Evolutionary conservation across 1,140 invertebrate genomes (phyloP), one percentile per base, ranked within the genome.

Genomic region (Neelides sp.): DNA sequence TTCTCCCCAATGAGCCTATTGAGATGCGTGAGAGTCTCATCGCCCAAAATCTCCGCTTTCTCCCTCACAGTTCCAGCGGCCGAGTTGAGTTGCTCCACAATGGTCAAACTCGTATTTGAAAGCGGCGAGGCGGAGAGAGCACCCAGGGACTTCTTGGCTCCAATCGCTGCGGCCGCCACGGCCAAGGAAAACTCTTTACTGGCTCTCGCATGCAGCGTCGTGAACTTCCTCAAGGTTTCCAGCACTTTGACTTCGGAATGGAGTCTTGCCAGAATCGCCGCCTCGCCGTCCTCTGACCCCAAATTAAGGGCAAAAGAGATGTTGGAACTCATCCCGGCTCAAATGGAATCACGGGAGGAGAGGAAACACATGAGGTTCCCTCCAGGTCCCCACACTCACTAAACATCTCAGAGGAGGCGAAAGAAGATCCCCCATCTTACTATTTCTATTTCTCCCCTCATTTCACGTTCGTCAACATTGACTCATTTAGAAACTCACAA

Each of bases 291-390:
- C 1, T 61, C 59, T 3, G 55, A 57, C 40, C 57, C 55, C 2
- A 61, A 50, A 42, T 61, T 54, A 20, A 48, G 52, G 15, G 59
- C 55, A 40, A 61, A 61, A 44, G 55, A 57, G 10, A 60, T 46
- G 37, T 51, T 56, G 5, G 57, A 59, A 47, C 57, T 59, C 57
- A 59, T 59, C 30, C 15, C 30, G 30, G 30, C 8, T 8, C n/a
- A n/a, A n/a, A n/a, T n/a, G n/a, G n/a, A n/a, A n/a, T n/a, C n/a
- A n/a, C n/a, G n/a, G n/a, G n/a, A n/a, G n/a, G n/a, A n/a, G n/a
- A n/a, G n/a, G n/a, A n/a, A n/a, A n/a, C n/a, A n/a, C n/a, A n/a
- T n/a, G n/a, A n/a, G n/a, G n/a, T n/a, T n/a, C n/a, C n/a, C n/a
- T n/a, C n/a, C n/a, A n/a, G n/a, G n/a, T n/a, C n/a, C n/a, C n/a